A percentile compares a stretch with the other conserved stretches of the same genome.
Conservation (phyloP, 2,113 vertebrate species). For the Passer domesticus region DNA sequence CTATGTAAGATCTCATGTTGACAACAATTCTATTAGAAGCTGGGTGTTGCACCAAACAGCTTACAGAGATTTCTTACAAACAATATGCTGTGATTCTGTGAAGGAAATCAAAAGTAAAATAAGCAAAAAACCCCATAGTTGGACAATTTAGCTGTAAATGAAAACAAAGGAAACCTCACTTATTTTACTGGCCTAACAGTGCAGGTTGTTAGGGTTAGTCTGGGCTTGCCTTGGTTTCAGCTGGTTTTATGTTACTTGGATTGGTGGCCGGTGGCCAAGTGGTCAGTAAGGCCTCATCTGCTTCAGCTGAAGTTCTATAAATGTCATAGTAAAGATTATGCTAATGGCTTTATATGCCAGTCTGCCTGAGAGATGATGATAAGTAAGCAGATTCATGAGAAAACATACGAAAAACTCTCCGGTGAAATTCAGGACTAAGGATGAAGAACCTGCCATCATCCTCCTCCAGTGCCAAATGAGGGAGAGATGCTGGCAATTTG, state of each 20-base stretch:
- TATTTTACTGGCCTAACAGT: not conserved
- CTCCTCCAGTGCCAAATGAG: not conserved
- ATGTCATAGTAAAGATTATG: not conserved
- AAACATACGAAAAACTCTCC: not conserved
- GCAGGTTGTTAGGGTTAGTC: not conserved
- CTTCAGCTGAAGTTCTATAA: not conserved
- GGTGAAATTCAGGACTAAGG: not conserved
- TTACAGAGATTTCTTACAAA: not conserved
- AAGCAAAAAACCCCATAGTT: accelerated
- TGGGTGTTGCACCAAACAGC: not conserved
- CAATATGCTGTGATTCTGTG: not conserved
- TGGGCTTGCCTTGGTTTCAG: not conserved
- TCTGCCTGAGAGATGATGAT: not conserved
- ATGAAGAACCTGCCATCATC: not conserved
- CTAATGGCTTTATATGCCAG: not conserved
- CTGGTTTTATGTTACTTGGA: not conserved
- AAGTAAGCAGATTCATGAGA: not conserved
- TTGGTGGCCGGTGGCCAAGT: not conserved
- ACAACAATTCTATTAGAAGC: not conserved
- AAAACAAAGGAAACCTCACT: not conserved
- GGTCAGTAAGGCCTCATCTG: not conserved
- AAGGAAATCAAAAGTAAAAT: not conserved
- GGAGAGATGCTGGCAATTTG: not conserved
- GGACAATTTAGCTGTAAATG: not conserved
- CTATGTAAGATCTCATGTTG: not conserved